Evolutionary conservation across 2,113 vertebrate species (phyloP).

Genomic region (Salvator merianae): DNA sequence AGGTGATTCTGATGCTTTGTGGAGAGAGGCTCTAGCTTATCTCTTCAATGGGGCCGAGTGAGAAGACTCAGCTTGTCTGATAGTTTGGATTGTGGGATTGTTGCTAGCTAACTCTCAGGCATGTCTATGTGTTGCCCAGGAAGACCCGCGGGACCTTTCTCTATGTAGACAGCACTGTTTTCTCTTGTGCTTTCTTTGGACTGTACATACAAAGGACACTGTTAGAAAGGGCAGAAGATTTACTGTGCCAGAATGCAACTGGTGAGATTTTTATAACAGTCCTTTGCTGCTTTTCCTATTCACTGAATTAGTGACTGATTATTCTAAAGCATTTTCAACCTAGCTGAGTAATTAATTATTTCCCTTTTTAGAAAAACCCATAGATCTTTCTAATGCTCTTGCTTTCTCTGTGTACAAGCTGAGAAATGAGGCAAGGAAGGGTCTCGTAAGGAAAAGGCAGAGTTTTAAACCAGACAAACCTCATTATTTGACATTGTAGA

Average conservation of each 20-base stretch:
- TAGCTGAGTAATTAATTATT: neutral
- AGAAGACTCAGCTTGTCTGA: neutral
- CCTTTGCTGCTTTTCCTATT: neutral
- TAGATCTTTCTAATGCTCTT: conserved; percentile 4
- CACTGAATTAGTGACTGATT: neutral
- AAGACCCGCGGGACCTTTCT: conserved; percentile 18
- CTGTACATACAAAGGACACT: neutral
- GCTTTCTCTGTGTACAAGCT: neutral
- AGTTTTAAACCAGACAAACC: neutral
- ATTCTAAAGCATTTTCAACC: neutral
- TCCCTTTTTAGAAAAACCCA: neutral
- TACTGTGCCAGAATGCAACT: accelerated
- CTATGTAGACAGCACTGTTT: conserved; percentile 15
- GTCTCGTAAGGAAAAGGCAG: neutral
- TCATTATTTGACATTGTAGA: neutral
- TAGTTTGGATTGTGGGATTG: neutral
- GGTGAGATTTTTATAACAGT: neutral
- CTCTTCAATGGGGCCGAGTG: neutral
- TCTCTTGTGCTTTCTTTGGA: conserved; percentile 3
- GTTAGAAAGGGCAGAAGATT: neutral
- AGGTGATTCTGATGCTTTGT: neutral
- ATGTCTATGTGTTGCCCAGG: neutral
- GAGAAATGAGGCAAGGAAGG: neutral
- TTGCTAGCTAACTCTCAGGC: neutral
- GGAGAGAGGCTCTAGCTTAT: neutral